Evolutionary conservation across 2,888 invertebrate genomes (phyloP).

Genomic region (Malacosoma neustria): DNA sequence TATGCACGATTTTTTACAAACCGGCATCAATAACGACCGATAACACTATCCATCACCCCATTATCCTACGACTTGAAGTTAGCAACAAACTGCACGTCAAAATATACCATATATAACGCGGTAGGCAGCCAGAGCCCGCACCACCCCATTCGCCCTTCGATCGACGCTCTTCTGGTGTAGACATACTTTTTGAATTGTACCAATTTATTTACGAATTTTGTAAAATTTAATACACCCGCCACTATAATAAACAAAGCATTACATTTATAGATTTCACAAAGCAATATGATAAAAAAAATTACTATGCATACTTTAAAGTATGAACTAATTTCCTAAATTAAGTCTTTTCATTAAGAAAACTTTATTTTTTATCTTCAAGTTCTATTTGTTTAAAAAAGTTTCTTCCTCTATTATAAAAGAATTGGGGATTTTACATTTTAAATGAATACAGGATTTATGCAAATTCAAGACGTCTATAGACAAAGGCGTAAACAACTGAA

Average conservation of each 20-base stretch:
- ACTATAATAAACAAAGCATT: no score
- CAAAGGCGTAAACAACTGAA: constrained; percentile 16
- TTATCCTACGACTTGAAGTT: constrained; percentile 65
- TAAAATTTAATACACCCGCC: no score
- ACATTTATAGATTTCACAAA: no score
- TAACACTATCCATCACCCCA: constrained; percentile 73
- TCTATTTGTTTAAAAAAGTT: neutral
- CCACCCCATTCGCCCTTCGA: constrained; percentile 25
- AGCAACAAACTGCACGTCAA: constrained; percentile 65
- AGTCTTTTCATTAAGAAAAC: no score
- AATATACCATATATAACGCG: constrained; percentile 70
- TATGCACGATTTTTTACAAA: constrained; percentile 46
- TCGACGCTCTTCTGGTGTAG: constrained; percentile 2
- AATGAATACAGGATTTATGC: constrained; percentile 11
- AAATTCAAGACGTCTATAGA: constrained; percentile 15
- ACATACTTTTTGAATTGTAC: no score
- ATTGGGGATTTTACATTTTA: neutral
- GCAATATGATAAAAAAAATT: no score
- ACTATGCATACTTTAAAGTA: no score
- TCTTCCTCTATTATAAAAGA: neutral
- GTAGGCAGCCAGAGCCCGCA: constrained; percentile 47
- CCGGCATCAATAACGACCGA: constrained; percentile 64
- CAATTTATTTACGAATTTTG: no score
- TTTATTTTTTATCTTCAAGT: no score
- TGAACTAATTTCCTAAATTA: no score